Percentiles rank a stretch among this genome's conserved stretches.
Conservation (phyloP, 2,888 invertebrate genomes). For the Agrotis ipsilon region DNA sequence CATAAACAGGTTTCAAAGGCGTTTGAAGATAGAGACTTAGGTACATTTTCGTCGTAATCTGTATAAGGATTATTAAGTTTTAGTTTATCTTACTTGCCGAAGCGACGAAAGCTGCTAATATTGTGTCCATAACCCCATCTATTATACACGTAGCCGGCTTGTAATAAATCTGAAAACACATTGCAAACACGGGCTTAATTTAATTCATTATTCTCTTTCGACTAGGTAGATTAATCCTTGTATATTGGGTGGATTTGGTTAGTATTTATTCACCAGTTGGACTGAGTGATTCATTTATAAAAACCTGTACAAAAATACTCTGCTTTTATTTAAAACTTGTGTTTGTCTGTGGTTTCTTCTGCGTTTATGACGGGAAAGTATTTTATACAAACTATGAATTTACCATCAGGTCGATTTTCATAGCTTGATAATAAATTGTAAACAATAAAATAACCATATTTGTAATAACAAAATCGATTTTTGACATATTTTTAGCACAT, state of each 20-base stretch:
- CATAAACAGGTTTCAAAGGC: not conserved
- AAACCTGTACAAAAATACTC: not conserved
- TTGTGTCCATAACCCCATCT: conserved; percentile 88
- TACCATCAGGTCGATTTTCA: too few species aligned
- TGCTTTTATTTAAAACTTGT: not conserved
- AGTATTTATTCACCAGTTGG: conserved; percentile 6
- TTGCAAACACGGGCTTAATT: conserved; percentile 46
- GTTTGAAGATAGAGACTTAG: not conserved
- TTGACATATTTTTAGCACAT: conserved; percentile 1
- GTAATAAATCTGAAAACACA: conserved; percentile 84
- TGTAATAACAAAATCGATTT: not conserved
- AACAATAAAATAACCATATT: too few species aligned
- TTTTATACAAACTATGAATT: too few species aligned
- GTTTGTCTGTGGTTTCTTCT: not conserved
- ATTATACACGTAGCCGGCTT: conserved; percentile 89
- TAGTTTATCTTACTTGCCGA: conserved; percentile 83
- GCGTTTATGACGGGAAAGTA: too few species aligned
- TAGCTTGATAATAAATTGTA: too few species aligned
- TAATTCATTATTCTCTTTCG: conserved; percentile 63
- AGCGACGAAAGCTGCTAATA: conserved; percentile 86
- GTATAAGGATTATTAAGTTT: conserved; percentile 5
- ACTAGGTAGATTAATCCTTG: conserved; percentile 45
- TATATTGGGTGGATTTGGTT: conserved; percentile 28
- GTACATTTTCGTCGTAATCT: not conserved
- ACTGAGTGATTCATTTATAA: conserved; percentile 7